Evolutionary conservation across 2,113 vertebrate genomes (phyloP).

Genomic region (Thunnus thynnus): DNA sequence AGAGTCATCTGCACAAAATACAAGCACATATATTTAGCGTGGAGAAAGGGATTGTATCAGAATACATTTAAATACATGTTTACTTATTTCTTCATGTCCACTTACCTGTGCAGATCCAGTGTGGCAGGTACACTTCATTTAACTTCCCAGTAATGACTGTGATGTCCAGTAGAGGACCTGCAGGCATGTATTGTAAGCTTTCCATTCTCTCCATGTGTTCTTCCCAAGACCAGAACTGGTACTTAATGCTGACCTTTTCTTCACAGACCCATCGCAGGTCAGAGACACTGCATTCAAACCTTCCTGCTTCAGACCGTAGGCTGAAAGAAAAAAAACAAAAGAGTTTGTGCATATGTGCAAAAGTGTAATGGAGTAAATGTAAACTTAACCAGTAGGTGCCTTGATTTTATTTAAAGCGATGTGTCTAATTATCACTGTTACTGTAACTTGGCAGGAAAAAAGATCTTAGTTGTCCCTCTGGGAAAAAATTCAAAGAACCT

Average conservation of each 20-base stretch:
- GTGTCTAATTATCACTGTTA: neutral
- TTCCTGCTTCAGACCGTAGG: neutral
- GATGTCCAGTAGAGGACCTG: constrained; percentile 14
- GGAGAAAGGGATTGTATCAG: too few relatives aligned
- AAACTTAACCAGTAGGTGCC: too few relatives aligned
- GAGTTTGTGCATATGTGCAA: too few relatives aligned
- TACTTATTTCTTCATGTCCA: neutral
- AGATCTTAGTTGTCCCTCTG: too few relatives aligned
- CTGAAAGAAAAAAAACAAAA: too few relatives aligned
- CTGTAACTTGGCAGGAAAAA: neutral
- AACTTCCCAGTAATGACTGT: neutral
- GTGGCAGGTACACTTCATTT: constrained; percentile 13
- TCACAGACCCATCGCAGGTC: constrained; percentile 11
- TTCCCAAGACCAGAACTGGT: constrained; percentile 3
- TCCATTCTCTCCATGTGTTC: constrained; percentile 3
- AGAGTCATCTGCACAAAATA: constrained; percentile 4
- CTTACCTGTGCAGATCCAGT: constrained; percentile 7
- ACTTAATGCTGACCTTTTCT: constrained; percentile 6
- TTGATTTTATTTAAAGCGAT: too few relatives aligned
- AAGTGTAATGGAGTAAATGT: too few relatives aligned
- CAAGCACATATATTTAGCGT: neutral
- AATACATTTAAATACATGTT: too few relatives aligned
- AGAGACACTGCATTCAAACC: neutral
- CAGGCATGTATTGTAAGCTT: neutral
- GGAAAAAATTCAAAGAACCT: neutral